Percentiles rank a stretch among this genome's conserved stretches.
Conservation (phyloP, 2,113 vertebrate genomes). For the Taurulus bubalis region DNA sequence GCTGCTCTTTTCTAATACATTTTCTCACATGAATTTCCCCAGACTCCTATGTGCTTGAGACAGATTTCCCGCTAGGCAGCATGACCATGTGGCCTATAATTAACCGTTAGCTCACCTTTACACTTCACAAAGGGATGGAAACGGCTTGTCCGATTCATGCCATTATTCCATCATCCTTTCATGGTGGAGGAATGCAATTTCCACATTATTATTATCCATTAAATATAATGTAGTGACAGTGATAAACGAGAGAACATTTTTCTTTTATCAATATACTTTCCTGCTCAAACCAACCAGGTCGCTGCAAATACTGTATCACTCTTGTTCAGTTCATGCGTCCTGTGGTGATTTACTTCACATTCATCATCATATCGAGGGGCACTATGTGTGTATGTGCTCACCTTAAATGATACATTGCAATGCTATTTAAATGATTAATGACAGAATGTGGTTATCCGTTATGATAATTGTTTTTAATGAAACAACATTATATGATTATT, state of each 20-base stretch:
- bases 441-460: background rate
- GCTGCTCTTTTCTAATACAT: background rate
- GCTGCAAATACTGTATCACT: conserved; percentile 10
- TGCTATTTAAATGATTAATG: background rate
- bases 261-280: conserved; percentile 37
- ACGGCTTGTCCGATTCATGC: conserved; percentile 33
- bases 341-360: background rate
- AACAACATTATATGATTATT: background rate
- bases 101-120: conserved; percentile 53
- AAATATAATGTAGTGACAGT: conserved; percentile 16
- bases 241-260: conserved; percentile 30
- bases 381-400: background rate
- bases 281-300: conserved; percentile 13
- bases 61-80: background rate
- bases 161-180: conserved; percentile 47
- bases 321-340: conserved; percentile 7
- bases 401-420: background rate
- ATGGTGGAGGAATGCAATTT: conserved; percentile 42
- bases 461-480: background rate
- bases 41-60: background rate
- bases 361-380: conserved; percentile 9
- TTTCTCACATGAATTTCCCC: conserved; percentile 6
- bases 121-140: conserved; percentile 45
- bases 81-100: conserved; percentile 41
- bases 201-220: conserved; percentile 44